phyloP scores from a whole-genome alignment of 2,113 vertebrate species.

The Plecotus auritus region DNA sequence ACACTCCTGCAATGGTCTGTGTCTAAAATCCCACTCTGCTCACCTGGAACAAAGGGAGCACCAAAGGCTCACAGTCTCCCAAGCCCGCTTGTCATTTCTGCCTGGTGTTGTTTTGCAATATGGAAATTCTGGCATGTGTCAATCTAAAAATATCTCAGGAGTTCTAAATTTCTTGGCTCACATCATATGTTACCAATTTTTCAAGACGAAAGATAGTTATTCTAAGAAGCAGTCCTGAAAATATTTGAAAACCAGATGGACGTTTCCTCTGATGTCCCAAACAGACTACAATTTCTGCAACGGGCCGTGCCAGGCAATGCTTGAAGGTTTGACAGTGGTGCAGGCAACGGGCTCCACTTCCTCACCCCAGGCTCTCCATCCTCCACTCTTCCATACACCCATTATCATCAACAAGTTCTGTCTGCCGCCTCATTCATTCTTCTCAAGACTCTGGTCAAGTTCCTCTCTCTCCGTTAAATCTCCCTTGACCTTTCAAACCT shows the following conservation, averaged over 20 bases:
- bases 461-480: neutral
- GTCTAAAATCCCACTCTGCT: neutral
- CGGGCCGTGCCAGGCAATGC: neutral
- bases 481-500: neutral
- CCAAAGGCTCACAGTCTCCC: neutral
- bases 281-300: neutral
- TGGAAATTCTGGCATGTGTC: neutral
- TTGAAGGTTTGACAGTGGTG: neutral
- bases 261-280: neutral
- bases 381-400: neutral
- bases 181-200: neutral
- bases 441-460: neutral
- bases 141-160: neutral
- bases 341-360: neutral
- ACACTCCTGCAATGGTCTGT: neutral
- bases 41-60: neutral
- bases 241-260: neutral
- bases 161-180: neutral
- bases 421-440: neutral
- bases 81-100: neutral
- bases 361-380: accelerated
- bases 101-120: neutral
- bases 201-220: neutral
- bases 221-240: neutral
- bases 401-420: accelerated